Conservation (phyloP, 1,140 invertebrate species). For the Eumaeus atala region DNA sequence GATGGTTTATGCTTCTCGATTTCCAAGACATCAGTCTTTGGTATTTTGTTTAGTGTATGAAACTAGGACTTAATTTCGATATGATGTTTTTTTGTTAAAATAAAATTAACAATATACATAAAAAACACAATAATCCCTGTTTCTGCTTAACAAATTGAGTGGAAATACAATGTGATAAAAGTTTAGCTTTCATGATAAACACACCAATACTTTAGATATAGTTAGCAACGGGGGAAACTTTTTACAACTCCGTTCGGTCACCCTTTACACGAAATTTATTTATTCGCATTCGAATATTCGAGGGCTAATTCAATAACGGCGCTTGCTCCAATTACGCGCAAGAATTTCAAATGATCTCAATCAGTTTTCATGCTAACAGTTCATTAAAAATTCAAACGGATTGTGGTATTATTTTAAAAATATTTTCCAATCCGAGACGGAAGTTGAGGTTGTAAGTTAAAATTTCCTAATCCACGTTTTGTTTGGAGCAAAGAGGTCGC, state of each 20-base stretch:
- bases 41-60: too few species aligned
- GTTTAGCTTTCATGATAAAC: slow-evolving; percentile 16
- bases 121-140: not conserved
- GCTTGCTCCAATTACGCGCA: slow-evolving; percentile 45
- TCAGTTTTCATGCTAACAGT: slow-evolving; percentile 45
- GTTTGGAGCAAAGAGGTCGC: slow-evolving; percentile 48
- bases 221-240: slow-evolving; percentile 28
- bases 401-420: slow-evolving; percentile 57
- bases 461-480: slow-evolving; percentile 58
- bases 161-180: slow-evolving; percentile 16
- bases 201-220: slow-evolving; percentile 16
- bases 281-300: slow-evolving; percentile 52
- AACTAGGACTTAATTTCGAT: too few species aligned
- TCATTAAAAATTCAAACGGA: slow-evolving; percentile 62
- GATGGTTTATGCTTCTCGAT: too few species aligned
- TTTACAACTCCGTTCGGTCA: slow-evolving; percentile 31
- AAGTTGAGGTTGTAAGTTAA: slow-evolving; percentile 56
- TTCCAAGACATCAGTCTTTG: too few species aligned
- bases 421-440: slow-evolving; percentile 54
- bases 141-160: not conserved
- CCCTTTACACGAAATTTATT: slow-evolving; percentile 47
- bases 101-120: not conserved
- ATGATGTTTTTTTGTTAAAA: too few species aligned
- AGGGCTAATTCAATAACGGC: slow-evolving; percentile 52
- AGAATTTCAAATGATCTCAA: slow-evolving; percentile 65